Evolutionary conservation across 2,797 vertebrate species (phyloP), one percentile per base, ranked within the genome.

Genomic region (Dicrostonyx torquatus): DNA sequence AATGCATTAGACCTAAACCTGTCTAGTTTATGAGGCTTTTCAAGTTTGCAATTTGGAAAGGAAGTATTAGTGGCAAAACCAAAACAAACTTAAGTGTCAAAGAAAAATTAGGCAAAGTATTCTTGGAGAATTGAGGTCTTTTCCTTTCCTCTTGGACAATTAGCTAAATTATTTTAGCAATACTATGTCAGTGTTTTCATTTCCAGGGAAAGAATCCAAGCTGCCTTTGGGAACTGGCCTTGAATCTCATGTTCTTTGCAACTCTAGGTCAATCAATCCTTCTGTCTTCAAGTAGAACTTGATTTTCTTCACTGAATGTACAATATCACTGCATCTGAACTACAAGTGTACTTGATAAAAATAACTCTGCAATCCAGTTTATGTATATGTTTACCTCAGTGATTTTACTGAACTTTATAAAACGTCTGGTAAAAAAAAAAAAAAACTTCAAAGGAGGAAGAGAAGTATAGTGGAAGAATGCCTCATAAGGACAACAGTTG

Each of bases 131-230:
- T 53, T 88, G 82, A 40, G 11, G 86, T 90, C 24, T 76, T 90
- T 91, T 77, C 40, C 78, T 87, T 96, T 70, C 11, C 80, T 45
- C 15, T n/a, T 88, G 43, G 64, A 94, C 14, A 94, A 94, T 8
- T 22, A 90, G 26, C 14, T 89, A 92, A 91, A 93, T 91, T 68
- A 84, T 55, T 80, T 92, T 17, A 93, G 72, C 93, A 96, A 94
- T 83, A 92, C 2, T 88, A 29, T 92, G 24, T 89, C 64, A 78
- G 10, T 48, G 75, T 75, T 45, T 85, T 91, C 31, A 85, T 89
- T 17, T 89, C 75, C 72, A 91, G 79, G 95, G 58, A 95, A 94
- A 94, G 60, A 87, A 77, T 94, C 60, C n/a, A 85, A 68, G 88
- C 18, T 80, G 22, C 64, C 34, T 94, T 68, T 64, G 43, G 22